Base-by-base conservation (phyloP, 1,140 invertebrate genomes). In the Nasonia vitripennis region DNA sequence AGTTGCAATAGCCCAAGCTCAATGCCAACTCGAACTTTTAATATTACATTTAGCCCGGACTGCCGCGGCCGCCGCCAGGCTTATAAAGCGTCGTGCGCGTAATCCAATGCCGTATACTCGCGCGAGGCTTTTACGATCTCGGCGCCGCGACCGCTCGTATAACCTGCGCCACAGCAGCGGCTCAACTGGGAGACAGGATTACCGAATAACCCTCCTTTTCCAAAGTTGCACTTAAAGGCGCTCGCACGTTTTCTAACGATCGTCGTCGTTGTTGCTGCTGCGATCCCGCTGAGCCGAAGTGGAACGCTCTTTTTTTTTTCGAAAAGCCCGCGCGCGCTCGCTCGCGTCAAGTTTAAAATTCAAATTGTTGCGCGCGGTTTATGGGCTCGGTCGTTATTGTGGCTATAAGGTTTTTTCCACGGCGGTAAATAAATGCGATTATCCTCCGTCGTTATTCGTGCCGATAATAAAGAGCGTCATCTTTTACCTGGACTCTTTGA, bases 41-140 rank as follows among this genome's bases (percentile, higher is more conserved):
- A 90, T 91, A 91, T 89, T 89, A 87, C 87, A 90, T 85, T 86
- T 86, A 83, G 81, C 84, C 80, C 2, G 51, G 87, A 20, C 17
- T 62, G 55, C 17, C 55, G 55, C 14, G 86, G 27, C 27, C 27
- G 86, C 83, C 37, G 86, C 87, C 86, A 86, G 86, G 83, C 87
- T 84, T 68, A 34, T 89, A 91, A 91, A 88, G 87, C 86, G 87
- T 91, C 88, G 88, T 34, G 88, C 62, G 68, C 89, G 87, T 91
- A 91, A 91, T 89, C 89, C 89, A 87, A 88, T 86, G 87, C 87
- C 86, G 87, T 89, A 89, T 88, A 87, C 88, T 86, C 84, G 34
- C 84, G 81, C 84, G 70, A 55, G 51, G 9, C 84, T 91, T 91
- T 91, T 91, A 91, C 88, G 67, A 79, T 79, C 45, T 79, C 55